Conservation (phyloP, 2,113 vertebrate species). For the Fregetta grallaria region DNA sequence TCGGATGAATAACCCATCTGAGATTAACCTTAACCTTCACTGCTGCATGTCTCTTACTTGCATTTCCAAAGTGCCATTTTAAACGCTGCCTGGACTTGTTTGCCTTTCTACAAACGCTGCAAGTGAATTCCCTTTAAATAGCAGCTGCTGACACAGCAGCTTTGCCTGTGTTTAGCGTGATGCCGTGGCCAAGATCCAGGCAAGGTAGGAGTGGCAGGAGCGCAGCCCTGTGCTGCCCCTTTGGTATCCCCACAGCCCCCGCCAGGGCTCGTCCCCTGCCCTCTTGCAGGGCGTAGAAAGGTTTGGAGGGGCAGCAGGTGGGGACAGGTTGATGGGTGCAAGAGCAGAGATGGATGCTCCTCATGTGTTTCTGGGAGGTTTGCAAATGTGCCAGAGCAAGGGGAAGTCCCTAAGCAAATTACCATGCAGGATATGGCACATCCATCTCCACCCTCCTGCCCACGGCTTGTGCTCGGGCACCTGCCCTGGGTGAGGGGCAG, state of each 20-base stretch:
- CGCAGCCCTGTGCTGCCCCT: background rate
- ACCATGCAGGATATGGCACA: background rate
- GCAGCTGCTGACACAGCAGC: conserved; percentile 27
- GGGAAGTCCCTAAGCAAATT: conserved; percentile 35
- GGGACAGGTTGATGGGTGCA: background rate
- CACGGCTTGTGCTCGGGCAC: background rate
- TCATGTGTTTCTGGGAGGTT: background rate
- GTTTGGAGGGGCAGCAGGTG: background rate
- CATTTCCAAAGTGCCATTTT: background rate
- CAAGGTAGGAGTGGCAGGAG: background rate
- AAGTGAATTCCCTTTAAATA: conserved; percentile 18
- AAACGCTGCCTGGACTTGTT: conserved; percentile 31
- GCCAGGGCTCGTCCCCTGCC: background rate
- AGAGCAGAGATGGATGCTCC: background rate
- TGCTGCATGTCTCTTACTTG: background rate
- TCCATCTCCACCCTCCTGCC: conserved; percentile 13
- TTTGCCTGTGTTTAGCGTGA: background rate
- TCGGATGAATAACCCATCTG: background rate
- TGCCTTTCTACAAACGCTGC: background rate
- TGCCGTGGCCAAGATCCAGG: background rate
- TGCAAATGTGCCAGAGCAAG: background rate
- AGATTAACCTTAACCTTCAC: background rate
- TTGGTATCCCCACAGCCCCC: background rate
- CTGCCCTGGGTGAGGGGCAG: background rate
- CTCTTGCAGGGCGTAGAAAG: background rate